These are phyloP conservation scores for Ivindomyrus marchei DNA, from an alignment of 2,113 vertebrate species.

Conservation along the genomic window DNA sequence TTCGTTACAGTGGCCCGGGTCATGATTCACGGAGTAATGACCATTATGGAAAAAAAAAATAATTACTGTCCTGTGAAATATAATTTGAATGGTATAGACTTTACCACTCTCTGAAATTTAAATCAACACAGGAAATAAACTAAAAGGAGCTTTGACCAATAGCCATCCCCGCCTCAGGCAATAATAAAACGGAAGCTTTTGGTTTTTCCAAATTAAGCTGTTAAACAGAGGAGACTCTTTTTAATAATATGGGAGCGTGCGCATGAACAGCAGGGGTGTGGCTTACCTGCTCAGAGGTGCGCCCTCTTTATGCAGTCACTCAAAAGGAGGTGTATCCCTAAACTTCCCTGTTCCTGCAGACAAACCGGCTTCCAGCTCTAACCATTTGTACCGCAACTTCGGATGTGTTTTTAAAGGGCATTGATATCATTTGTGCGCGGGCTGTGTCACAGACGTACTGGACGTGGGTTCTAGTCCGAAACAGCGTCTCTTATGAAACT, in stretches of 20 bases:
- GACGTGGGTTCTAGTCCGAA: neutral
- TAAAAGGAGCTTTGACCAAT: neutral
- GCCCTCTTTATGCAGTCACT: neutral
- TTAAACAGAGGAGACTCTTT: neutral
- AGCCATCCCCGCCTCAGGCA: neutral
- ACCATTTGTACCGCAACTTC: neutral
- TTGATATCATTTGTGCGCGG: neutral
- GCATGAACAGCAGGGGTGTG: constrained; percentile 8
- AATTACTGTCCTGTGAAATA: neutral
- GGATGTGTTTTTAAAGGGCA: neutral
- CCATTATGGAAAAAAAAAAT: neutral
- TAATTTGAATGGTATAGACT: neutral
- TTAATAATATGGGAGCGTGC: neutral
- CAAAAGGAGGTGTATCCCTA: neutral
- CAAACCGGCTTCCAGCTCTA: neutral
- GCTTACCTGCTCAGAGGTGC: constrained; percentile 15
- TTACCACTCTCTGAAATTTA: neutral
- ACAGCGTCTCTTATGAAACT: constrained; percentile 39
- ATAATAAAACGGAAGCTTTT: neutral
- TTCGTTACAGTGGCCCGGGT: neutral
- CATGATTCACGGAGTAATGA: neutral
- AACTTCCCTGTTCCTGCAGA: neutral
- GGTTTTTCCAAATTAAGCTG: neutral
- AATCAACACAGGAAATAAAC: neutral
- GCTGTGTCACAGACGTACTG: neutral